Evolutionary conservation across 2,113 vertebrate genomes (phyloP), one percentile per base, ranked within the genome.

Genomic region (Chelonoidis abingdonii): DNA sequence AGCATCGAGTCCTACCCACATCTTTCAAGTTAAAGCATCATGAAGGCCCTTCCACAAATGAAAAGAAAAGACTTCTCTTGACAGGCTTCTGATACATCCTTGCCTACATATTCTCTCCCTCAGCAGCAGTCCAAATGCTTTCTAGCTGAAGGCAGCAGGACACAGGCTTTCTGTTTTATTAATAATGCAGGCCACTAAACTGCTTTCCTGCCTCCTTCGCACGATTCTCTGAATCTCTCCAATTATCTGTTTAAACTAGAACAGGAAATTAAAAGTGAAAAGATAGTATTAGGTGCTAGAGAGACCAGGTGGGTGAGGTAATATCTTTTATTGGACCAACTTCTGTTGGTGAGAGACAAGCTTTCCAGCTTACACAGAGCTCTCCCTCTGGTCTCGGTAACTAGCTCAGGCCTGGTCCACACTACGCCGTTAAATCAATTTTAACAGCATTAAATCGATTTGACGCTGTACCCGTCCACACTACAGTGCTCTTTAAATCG

Each of bases 161-260:
- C 6, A 5, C 72, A 88, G 44, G 24, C 14, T 76, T 88, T 76
- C 47, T 81, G n/a, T 87, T 76, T 83, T 78, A 86, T 3, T 1
- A 79, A 83, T 53, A 85, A 92, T 54, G 21, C n/a, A 56, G 95
- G 47, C n/a, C 47, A 69, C 54, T 21, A 87, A 47, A 44, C 44
- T 90, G 35, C 72, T 92, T 95, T 83, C 83, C 84, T 47, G 80
- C 38, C 44, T 90, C 85, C 92, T 88, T 44, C 21, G 89, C 75
- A 72, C 27, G 81, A 35, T 83, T 62, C 38, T 62, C 27, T 62
- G 11, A 62, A 12, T 62, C 59, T 27, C 47, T 88, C 88, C 86
- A 69, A 35, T 83, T 75, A 65, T 85, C 75, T 80, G 6, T 47
- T 50, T 79, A 27, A 90, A 56, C 10, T 53, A 85, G 10, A 41